Evolutionary conservation across 1,140 invertebrate genomes (phyloP).

Genomic region (Bradynema listronoti): DNA sequence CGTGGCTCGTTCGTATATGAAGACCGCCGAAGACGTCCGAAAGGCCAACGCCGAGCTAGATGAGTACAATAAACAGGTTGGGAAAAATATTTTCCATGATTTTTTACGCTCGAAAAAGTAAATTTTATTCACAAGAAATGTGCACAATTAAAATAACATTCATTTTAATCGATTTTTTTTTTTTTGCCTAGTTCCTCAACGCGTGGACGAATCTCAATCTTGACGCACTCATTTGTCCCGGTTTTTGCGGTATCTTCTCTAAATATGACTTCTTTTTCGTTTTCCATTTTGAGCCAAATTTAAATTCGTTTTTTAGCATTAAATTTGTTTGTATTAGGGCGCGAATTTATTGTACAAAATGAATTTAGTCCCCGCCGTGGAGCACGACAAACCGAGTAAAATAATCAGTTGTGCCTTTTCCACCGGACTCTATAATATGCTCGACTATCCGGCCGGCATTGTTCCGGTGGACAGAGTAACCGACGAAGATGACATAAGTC

Average conservation of each 20-base stretch:
- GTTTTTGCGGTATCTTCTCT: conserved; percentile 27
- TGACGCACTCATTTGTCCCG: conserved; percentile 50
- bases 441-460: conserved; percentile 40
- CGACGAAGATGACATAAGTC: conserved; percentile 25
- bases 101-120: background rate
- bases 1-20: conserved; percentile 9
- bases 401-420: conserved; percentile 37
- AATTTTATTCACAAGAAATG: background rate
- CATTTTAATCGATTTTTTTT: background rate
- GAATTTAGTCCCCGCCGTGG: conserved; percentile 34
- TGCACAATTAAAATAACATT: background rate
- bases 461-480: conserved; percentile 29
- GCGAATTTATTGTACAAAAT: background rate
- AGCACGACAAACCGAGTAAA: conserved; percentile 32
- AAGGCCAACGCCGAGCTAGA: conserved; percentile 29
- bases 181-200: conserved; percentile 34
- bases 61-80: conserved; percentile 24
- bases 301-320: no score
- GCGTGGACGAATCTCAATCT: conserved; percentile 43
- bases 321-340: no score
- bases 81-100: background rate
- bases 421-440: conserved; percentile 45
- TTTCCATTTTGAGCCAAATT: no score
- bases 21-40: conserved; percentile 39
- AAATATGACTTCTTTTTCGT: background rate